Base-by-base conservation (phyloP, 2,113 vertebrate genomes). In the Chaetodon trifascialis region DNA sequence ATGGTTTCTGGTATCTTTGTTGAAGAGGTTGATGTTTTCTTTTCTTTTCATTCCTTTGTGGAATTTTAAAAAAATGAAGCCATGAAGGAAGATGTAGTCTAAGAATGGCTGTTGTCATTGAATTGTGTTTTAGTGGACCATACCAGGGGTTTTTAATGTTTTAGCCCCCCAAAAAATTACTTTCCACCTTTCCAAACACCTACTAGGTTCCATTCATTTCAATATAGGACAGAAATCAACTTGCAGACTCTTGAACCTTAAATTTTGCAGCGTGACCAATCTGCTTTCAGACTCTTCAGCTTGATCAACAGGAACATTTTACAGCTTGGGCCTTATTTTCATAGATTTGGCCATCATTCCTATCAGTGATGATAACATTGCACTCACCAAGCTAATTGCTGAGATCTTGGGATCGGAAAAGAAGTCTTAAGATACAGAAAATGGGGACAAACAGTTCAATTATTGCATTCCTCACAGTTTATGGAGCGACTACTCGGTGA, bases 21-120 rank as follows among this genome's bases (percentile, higher is more conserved):
- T 64, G 15, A 36, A 71, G 12, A 78, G 52, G 19, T 60, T 59
- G 63, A 49, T 59, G 36, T 56, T 42, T 68, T 81, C 60, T 69
- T 46, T 40, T 40, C n/a, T n/a, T 11, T 58, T 3, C 34, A 16
- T 34, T 58, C 55, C 17, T 66, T 21, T 60, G 5, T 30, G 10
- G 21, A 36, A 52, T 15, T 30, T 30, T 8, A 70, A 46, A 52
- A 30, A 34, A 42, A 17, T 44, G 5, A 70, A 42, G n/a, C 16
- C 42, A 1, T 16, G 2, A 16, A 58, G 10, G 12, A 44, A 23
- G 52, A 64, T 59, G 3, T 15, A 7, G 30, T 73, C 30, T 21
- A 21, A 36, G 62, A 60, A 54, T 10, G 12, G 4, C 34, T 19
- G 25, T 44, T 52, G 23, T 14, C 49, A 23, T 0, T 47, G n/a